Conservation (phyloP, 2,888 invertebrate species). For the Aethes cnicana region DNA sequence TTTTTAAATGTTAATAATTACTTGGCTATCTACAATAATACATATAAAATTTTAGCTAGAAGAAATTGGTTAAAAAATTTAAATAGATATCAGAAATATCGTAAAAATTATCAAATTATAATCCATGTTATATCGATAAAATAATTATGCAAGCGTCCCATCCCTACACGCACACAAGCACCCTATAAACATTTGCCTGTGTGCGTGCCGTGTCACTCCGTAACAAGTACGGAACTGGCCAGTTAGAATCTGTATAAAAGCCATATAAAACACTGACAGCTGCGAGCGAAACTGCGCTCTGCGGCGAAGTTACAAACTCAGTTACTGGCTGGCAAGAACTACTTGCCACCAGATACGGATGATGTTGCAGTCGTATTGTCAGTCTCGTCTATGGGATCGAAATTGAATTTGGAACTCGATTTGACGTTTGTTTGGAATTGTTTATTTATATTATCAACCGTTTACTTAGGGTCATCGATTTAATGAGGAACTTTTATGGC, state of each 20-base stretch:
- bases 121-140: conserved; percentile 41
- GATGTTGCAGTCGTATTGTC: conserved; percentile 1
- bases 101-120: conserved; percentile 11
- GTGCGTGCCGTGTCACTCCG: conserved; percentile 70
- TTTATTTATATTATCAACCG: not conserved
- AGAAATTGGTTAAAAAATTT: not conserved
- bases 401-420: not conserved
- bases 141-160: conserved; percentile 35
- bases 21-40: too few species aligned
- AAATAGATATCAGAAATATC: not conserved
- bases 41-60: too few species aligned
- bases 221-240: conserved; percentile 70
- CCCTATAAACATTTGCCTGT: conserved; percentile 63
- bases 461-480: too few species aligned
- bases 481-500: too few species aligned
- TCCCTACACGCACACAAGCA: conserved; percentile 57
- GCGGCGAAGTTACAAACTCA: not conserved
- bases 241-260: conserved; percentile 44
- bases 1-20: too few species aligned
- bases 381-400: not conserved
- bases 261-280: conserved; percentile 40
- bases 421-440: not conserved
- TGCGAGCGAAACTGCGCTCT: conserved; percentile 27
- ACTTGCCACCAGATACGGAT: conserved; percentile 4
- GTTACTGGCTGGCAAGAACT: not conserved